Evolutionary conservation across 2,888 invertebrate species (phyloP).

Genomic region (Thecophora atra): DNA sequence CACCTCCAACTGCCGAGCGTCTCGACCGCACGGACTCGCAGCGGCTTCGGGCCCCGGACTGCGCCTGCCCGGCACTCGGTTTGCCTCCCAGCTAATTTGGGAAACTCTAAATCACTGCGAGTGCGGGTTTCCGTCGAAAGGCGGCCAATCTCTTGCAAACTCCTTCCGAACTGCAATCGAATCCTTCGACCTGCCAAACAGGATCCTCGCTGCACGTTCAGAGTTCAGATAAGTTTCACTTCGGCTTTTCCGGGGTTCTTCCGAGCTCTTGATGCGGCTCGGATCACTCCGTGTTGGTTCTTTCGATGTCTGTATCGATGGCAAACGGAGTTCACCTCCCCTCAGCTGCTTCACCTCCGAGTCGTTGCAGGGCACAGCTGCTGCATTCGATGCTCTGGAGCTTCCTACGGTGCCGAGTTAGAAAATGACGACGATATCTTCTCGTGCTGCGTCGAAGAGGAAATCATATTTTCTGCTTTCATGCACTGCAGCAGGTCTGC

Average conservation of each 20-base stretch:
- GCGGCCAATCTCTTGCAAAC: conserved; percentile 38
- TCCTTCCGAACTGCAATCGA: conserved; percentile 42
- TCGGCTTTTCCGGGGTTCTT: conserved; percentile 61
- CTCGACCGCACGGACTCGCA: background rate
- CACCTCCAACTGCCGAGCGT: background rate
- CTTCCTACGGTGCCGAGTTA: conserved; percentile 45
- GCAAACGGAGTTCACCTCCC: background rate
- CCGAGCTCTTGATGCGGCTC: conserved; percentile 40
- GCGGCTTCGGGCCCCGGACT: background rate
- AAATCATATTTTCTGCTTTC: conserved; percentile 64
- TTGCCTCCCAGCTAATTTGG: conserved; percentile 39
- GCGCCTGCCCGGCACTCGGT: conserved; percentile 41
- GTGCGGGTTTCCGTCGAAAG: conserved; percentile 33
- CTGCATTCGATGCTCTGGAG: background rate
- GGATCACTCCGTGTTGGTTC: background rate
- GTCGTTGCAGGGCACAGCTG: background rate
- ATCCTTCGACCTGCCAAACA: background rate
- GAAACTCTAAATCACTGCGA: conserved; percentile 35
- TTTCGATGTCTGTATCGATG: background rate
- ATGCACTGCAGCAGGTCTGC: conserved; percentile 48
- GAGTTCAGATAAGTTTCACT: conserved; percentile 57
- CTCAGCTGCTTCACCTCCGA: background rate
- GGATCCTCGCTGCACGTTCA: conserved; percentile 39
- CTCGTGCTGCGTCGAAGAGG: conserved; percentile 61
- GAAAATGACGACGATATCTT: conserved; percentile 57